Percentiles rank a stretch among this genome's conserved stretches.
Conservation (phyloP, 1,140 invertebrate genomes). For the Bombus confusus region DNA sequence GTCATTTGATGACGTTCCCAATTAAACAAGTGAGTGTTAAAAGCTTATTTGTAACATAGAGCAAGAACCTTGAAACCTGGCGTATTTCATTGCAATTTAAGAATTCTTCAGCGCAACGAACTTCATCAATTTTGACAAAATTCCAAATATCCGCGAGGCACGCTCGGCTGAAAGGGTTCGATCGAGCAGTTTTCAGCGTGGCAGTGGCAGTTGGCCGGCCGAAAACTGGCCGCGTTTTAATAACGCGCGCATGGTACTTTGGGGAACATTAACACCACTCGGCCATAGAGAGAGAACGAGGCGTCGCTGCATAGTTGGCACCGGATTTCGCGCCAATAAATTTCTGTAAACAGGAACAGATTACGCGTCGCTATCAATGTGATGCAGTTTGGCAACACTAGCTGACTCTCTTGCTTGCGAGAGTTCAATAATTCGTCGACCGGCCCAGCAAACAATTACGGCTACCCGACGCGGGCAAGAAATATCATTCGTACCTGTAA, state of each 20-base stretch:
- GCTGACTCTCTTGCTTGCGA: slow-evolving; percentile 12
- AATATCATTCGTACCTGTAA: slow-evolving; percentile 28
- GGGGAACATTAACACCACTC: slow-evolving; percentile 44
- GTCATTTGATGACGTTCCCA: too few species aligned
- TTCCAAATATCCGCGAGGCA: neutral
- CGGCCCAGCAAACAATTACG: slow-evolving; percentile 44
- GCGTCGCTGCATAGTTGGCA: slow-evolving; percentile 58
- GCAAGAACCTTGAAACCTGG: too few species aligned
- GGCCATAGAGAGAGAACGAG: slow-evolving; percentile 1
- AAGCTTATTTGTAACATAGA: too few species aligned
- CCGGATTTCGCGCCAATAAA: slow-evolving; percentile 55
- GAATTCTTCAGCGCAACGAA: too few species aligned
- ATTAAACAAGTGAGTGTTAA: too few species aligned
- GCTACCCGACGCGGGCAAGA: neutral
- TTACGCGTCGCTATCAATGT: slow-evolving; percentile 62
- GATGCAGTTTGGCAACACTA: slow-evolving; percentile 54
- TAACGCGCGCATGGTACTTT: slow-evolving; percentile 8
- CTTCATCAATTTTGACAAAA: neutral
- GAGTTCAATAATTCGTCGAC: slow-evolving; percentile 39
- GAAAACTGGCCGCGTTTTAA: slow-evolving; percentile 13
- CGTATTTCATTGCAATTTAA: too few species aligned
- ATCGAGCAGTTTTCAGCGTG: neutral
- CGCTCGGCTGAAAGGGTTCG: neutral
- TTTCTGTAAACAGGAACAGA: slow-evolving; percentile 64
- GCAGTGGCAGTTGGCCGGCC: neutral